phyloP scores from a whole-genome alignment of 2,113 vertebrate genomes.

The Chlorodrepanis virens region DNA sequence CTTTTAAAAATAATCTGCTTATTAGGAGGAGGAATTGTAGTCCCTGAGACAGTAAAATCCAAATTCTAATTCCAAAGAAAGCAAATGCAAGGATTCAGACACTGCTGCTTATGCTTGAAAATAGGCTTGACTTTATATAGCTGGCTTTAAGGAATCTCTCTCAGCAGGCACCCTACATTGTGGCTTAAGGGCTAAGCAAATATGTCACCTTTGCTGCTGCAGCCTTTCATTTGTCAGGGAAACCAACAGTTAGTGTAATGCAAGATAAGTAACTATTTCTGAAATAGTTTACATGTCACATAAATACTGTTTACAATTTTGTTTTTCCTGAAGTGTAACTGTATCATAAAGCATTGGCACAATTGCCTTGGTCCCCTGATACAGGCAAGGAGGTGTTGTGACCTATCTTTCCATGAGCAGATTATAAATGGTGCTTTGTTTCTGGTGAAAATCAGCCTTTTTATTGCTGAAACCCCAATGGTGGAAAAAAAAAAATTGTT shows the following conservation, averaged over 20 bases:
- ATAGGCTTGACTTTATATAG: neutral
- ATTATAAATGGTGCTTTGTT: neutral
- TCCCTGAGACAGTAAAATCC: neutral
- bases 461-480: neutral
- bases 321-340: neutral
- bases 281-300: fast-evolving
- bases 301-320: neutral
- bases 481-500: neutral
- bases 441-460: neutral
- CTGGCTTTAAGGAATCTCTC: neutral
- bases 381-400: neutral
- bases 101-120: neutral
- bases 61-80: neutral
- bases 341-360: neutral
- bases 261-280: neutral
- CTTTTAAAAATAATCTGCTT: neutral
- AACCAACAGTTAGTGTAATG: neutral
- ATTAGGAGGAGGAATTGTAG: neutral
- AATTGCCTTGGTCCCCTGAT: neutral
- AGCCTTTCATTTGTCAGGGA: neutral
- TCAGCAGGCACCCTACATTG: neutral
- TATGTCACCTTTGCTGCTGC: neutral
- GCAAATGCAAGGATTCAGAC: neutral
- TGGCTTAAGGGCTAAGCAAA: neutral
- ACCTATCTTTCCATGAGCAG: neutral